Base-by-base conservation (phyloP, 2,797 vertebrate species). In the Spatula clypeata region DNA sequence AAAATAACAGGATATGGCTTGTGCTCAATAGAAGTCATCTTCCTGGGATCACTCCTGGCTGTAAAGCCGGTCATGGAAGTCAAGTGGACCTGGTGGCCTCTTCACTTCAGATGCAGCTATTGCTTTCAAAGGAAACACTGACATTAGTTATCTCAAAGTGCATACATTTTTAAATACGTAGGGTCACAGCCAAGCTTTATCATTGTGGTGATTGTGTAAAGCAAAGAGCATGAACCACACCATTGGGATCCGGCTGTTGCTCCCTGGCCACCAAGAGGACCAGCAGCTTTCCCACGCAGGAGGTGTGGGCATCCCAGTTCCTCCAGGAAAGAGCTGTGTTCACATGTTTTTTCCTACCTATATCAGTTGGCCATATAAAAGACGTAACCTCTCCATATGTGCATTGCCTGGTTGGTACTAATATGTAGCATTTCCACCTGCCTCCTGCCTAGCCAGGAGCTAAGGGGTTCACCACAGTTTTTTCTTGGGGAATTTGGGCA, bases 141-240 rank as follows among this genome's bases (percentile, higher is more conserved):
- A 32, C 42, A 32, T 66, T 47, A 47, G n/a, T 66, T 47, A 47
- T 36, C 29, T 60, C 55, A 31, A 61, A 47, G 4, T 64, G 42
- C 21, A 60, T 26, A 31, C 17, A 64, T 82, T 74, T 90, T 53
- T 49, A 51, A 72, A 15, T 58, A 5, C 40, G 15, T 58, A 70
- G 34, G 15, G 53, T 53, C 27, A 4, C 0, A 2, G 26, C 13
- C 40, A 71, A 51, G 13, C 45, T 74, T 88, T 1, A 1, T n/a
- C 27, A 19, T 16, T 11, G 64, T 23, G 12, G 23, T 11, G 32
- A 24, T 5, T 40, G 34, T 27, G 45, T 55, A 77, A 36, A 0
- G 5, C 2, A 40, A 83, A 31, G 44, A 74, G 31, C 0, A 0
- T 20, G 24, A 0, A 3, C 31, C 16, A 21, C 21, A 23, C 3